Evolutionary conservation across 30 jellyfish, hydroid and myxozoan genomes (phyloP), one percentile per base, ranked within the genome.

Genomic region (Aurelia aurita): DNA sequence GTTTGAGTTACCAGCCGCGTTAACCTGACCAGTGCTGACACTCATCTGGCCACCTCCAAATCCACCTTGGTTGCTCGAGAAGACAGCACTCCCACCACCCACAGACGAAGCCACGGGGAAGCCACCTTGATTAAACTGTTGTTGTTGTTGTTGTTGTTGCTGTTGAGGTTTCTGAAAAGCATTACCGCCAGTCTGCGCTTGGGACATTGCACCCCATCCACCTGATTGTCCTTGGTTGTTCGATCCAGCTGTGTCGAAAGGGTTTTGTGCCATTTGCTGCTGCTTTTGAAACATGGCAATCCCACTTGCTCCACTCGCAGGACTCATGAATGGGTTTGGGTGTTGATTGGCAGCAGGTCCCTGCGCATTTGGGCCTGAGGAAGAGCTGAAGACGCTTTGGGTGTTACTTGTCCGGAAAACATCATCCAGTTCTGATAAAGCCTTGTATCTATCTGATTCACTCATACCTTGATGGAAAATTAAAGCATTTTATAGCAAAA

Each of bases 311-410:
- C 94, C 93, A 34, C 79, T 82, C 3, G 89, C 94, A 3, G 98
- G 96, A 47, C 97, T 85, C 98, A 93, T 87, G 80, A 93, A 93
- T 26, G 98, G 98, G 83, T 93, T 93, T 12, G 97, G 98, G 65
- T 93, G 98, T 27, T 72, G 84, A 54, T 78, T 81, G 21, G 92
- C 75, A 12, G 92, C 58, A 0, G 47, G 51, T 55, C 73, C 79
- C 44, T 34, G 18, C 16, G 74, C 79, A 55, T 64, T 80, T 25
- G 89, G 79, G 5, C 86, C 87, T 47, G 97, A 53, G 4, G 90
- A 35, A 3, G 90, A 64, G 76, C 90, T 87, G 72, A 88, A 88
- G 2, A 88, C 90, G 26, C 90, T 72, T 69, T 79, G 91, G 0
- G 96, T 88, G 74, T 88, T 88, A 77, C 91, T 88, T 10, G 88